Percentiles rank a stretch among this genome's conserved stretches.
These are phyloP conservation scores for Euzophera pinguis DNA, from an alignment of 2,888 invertebrate genomes.

Conservation along the genomic window DNA sequence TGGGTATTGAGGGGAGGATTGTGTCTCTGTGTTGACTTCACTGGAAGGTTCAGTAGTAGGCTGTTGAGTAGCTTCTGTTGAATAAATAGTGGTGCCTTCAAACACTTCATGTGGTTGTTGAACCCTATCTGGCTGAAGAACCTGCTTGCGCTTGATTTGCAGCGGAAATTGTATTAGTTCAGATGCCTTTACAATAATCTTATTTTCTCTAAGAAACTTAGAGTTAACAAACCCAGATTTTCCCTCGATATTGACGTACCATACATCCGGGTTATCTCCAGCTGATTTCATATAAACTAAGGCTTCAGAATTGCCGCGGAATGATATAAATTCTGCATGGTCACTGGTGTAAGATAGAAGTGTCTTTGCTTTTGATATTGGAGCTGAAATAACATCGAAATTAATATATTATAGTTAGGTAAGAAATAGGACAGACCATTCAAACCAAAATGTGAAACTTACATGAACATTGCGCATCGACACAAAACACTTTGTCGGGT, in stretches of 20 bases:
- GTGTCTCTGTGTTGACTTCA: constrained; percentile 21
- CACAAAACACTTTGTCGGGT: constrained; percentile 86
- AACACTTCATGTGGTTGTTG: constrained; percentile 74
- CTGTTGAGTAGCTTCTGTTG: constrained; percentile 41
- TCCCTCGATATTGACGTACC: constrained; percentile 85
- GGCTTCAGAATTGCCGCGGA: constrained; percentile 77
- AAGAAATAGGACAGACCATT: constrained; percentile 40
- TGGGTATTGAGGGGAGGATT: neutral
- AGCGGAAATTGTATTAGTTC: constrained; percentile 51
- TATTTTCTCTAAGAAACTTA: constrained; percentile 80
- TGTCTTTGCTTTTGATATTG: constrained; percentile 82
- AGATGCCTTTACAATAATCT: constrained; percentile 60
- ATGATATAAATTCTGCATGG: constrained; percentile 81
- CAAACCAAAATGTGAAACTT: constrained; percentile 36
- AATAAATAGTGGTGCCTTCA: constrained; percentile 84
- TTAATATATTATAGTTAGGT: constrained; percentile 28
- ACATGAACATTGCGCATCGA: constrained; percentile 85
- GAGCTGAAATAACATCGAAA: constrained; percentile 64
- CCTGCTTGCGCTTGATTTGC: constrained; percentile 26
- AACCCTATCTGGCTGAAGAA: constrained; percentile 60
- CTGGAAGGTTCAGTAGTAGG: constrained; percentile 26
- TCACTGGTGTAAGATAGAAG: constrained; percentile 76
- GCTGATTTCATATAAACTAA: constrained; percentile 85
- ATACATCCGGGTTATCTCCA: constrained; percentile 79
- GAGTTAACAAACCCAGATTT: constrained; percentile 84